Conservation (phyloP, 2,797 vertebrate species). For the Emys orbicularis region DNA sequence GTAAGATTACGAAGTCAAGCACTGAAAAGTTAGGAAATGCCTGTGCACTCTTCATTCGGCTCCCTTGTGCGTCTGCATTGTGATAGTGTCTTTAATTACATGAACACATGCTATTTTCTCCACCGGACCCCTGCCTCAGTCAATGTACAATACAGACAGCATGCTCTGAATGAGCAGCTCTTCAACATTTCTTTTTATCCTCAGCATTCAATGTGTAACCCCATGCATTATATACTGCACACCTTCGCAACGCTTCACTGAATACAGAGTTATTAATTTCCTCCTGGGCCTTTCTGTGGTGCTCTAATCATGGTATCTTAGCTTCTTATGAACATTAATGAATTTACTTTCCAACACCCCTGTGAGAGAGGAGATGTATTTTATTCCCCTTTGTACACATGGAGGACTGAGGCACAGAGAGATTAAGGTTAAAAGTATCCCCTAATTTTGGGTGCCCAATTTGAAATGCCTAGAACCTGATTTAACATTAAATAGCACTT, state of each 20-base stretch:
- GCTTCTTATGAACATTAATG: constrained; percentile 50
- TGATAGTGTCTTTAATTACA: accelerated
- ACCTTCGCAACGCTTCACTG: not conserved
- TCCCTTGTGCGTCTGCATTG: accelerated
- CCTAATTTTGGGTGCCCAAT: accelerated
- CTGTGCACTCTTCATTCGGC: accelerated
- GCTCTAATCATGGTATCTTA: constrained; percentile 48
- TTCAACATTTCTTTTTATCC: not conserved
- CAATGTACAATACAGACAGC: not conserved
- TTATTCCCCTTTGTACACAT: not conserved
- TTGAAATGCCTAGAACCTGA: accelerated
- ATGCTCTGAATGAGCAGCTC: accelerated
- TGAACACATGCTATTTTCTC: accelerated
- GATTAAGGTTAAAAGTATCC: not conserved
- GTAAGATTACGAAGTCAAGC: accelerated
- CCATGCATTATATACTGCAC: constrained; percentile 29
- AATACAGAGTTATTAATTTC: not conserved
- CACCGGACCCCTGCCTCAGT: accelerated
- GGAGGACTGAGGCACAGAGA: accelerated
- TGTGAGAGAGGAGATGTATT: not conserved
- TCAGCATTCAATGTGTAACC: accelerated
- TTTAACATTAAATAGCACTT: accelerated
- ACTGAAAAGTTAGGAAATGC: accelerated
- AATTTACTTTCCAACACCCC: constrained; percentile 27
- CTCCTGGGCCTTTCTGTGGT: constrained; percentile 15